Conservation (phyloP, 23 tunicate genomes). For the Clavelina lepadiformis region DNA sequence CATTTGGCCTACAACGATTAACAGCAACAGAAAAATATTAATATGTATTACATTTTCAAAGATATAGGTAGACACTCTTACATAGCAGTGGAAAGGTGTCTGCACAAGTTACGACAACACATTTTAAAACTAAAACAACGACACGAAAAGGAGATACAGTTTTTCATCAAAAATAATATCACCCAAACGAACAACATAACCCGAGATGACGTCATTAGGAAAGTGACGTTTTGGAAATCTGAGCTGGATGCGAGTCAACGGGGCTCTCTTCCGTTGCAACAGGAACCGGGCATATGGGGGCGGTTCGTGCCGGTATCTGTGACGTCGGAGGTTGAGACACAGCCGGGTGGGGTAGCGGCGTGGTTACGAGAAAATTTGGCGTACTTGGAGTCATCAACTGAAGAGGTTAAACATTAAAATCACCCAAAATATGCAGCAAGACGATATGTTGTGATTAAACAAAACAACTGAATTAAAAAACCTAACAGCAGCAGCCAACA, state of each 20-base stretch:
- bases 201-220: neutral
- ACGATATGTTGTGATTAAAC: neutral
- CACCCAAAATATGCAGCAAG: neutral
- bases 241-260: neutral
- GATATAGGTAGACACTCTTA: no score
- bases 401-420: neutral
- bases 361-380: constrained; percentile 51
- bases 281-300: neutral
- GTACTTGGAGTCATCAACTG: constrained; percentile 64
- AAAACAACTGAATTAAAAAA: no score
- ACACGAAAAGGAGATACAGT: no score
- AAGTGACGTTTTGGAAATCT: neutral
- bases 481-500: no score
- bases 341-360: constrained; percentile 38
- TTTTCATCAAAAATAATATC: no score
- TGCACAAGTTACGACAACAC: no score
- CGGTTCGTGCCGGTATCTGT: neutral
- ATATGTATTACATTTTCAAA: no score
- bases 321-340: constrained; percentile 5
- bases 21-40: no score
- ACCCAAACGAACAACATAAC: no score
- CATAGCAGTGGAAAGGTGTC: no score
- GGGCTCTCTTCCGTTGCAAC: neutral
- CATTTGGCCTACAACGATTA: no score
- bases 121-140: no score